A percentile compares a stretch with the other conserved stretches of the same genome.
Evolutionary conservation across 2,888 invertebrate genomes (phyloP).

Genomic region (Trisateles emortualis): DNA sequence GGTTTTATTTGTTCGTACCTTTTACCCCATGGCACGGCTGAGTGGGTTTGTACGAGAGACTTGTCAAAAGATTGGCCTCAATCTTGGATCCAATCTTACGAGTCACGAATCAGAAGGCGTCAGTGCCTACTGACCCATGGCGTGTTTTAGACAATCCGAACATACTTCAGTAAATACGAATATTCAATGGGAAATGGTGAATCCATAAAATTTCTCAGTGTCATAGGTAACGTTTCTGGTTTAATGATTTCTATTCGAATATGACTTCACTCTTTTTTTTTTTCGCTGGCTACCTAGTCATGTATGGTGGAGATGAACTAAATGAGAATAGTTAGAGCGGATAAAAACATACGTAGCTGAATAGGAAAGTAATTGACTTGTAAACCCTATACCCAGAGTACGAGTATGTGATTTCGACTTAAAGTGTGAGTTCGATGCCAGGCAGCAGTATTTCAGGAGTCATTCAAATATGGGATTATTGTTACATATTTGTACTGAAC

Average conservation of each 20-base stretch:
- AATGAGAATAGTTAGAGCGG: too few species aligned
- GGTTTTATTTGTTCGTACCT: slow-evolving; percentile 45
- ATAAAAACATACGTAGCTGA: too few species aligned
- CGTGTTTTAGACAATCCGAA: slow-evolving; percentile 37
- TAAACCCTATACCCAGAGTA: too few species aligned
- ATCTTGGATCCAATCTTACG: slow-evolving; percentile 47
- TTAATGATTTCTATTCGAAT: neutral
- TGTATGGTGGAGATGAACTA: too few species aligned
- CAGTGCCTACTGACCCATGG: slow-evolving; percentile 38
- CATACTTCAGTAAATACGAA: slow-evolving; percentile 29
- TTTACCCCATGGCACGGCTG: slow-evolving; percentile 31
- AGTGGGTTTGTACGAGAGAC: slow-evolving; percentile 34
- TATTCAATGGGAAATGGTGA: slow-evolving; percentile 4
- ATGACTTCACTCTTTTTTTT: too few species aligned
- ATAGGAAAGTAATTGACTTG: too few species aligned
- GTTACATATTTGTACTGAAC: too few species aligned
- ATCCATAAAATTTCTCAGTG: slow-evolving; percentile 5
- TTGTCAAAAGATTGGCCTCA: slow-evolving; percentile 47
- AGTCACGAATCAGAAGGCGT: slow-evolving; percentile 41
- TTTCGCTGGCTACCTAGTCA: too few species aligned
- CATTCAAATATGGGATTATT: too few species aligned
- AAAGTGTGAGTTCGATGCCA: too few species aligned
- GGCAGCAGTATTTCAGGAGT: too few species aligned
- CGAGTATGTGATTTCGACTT: too few species aligned
- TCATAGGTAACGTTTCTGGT: neutral